A percentile compares a stretch with the other conserved stretches of the same genome.
Conservation (phyloP, 2,113 vertebrate genomes). For the Gambusia holbrooki region DNA sequence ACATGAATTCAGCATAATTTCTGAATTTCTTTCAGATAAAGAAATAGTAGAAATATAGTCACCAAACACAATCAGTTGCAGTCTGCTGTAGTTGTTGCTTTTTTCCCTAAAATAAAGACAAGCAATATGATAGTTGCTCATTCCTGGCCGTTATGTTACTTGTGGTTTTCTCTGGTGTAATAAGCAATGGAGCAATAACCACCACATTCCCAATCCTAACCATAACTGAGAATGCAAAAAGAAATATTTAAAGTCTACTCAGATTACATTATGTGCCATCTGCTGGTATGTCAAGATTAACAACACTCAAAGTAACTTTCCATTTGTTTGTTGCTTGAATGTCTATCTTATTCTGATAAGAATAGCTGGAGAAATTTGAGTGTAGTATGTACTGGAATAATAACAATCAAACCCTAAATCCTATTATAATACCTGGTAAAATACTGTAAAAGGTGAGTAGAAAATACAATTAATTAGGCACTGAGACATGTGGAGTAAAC, state of each 20-base stretch:
- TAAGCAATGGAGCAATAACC: no score
- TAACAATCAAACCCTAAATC: background rate
- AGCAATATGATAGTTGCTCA: no score
- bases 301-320: background rate
- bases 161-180: no score
- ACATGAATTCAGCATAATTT: no score
- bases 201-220: background rate
- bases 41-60: no score
- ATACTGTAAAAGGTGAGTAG: background rate
- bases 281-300: background rate
- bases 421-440: background rate
- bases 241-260: conserved; percentile 4
- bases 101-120: no score
- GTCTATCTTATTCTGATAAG: background rate
- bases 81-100: no score
- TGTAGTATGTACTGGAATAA: background rate
- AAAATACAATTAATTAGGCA: background rate
- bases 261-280: background rate
- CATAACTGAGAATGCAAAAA: conserved; percentile 7
- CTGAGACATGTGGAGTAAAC: background rate
- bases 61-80: no score
- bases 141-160: no score
- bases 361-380: no score
- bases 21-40: no score
- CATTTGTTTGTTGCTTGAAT: background rate